Base-by-base conservation (phyloP, 2,797 vertebrate species). In the Cryptoprocta ferox region DNA sequence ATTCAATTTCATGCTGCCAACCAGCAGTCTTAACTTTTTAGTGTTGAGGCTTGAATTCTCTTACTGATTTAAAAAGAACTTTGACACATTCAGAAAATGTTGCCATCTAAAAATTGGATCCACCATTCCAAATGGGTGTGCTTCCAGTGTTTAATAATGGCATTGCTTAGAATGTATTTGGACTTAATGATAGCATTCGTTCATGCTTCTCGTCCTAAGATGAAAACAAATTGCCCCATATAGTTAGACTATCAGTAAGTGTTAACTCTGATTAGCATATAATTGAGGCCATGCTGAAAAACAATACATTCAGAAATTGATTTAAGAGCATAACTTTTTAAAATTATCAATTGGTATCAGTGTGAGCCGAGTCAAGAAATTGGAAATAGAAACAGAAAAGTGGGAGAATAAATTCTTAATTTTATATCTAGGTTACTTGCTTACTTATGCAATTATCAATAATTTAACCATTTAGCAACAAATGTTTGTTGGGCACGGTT, bases 271-370 rank as follows among this genome's bases (percentile, higher is more conserved):
- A 83, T 88, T 93, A 95, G 48, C 59, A 81, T 95, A 37, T 95
- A 98, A 97, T 93, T 97, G 93, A 97, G 28, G 78, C 90, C 91
- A 93, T 90, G 37, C 59, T 92, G 82, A 53, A 97, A 95, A 97
- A 95, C 82, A 94, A 35, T 86, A 53, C 93, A 68, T 73, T 66
- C 18, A 94, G 78, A 98, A 96, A 95, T 91, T 84, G 91, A 95
- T 95, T 93, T 95, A 94, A 96, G 73, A 82, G 56, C 68, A 63
- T 96, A 73, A 79, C 50, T 88, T 87, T 93, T 12, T n/a, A 32
- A 28, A 26, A 94, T 90, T 7, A 95, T 88, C 66, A 85, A 61
- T 10, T 63, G 15, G 70, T 93, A 18, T 96, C 26, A 4, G 21
- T 94, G 59, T 75, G 59, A 97, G 37, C 30, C 73, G 24, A 97